These are phyloP conservation scores for Pteruthius melanotis DNA, from an alignment of 2,113 vertebrate species.

Conservation along the genomic window DNA sequence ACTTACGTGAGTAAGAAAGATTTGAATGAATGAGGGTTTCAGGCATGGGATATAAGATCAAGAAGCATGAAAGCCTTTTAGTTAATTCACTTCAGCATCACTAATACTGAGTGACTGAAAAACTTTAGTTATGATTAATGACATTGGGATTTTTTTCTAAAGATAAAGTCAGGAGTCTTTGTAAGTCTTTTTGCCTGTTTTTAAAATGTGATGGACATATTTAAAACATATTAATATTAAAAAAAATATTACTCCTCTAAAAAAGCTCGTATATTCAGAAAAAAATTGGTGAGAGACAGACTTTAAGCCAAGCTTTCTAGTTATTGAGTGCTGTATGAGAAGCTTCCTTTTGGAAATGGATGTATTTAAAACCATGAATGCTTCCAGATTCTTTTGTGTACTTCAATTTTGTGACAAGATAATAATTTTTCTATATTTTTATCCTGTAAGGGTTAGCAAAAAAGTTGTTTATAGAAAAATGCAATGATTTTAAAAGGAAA, in stretches of 20 bases:
- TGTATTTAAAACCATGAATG: background rate
- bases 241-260: background rate
- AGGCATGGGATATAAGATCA: constrained; percentile 34
- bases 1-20: background rate
- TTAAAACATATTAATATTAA: background rate
- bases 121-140: constrained; percentile 44
- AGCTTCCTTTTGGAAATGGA: background rate
- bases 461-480: background rate
- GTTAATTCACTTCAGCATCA: constrained; percentile 48
- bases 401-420: background rate
- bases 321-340: background rate
- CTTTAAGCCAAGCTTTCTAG: background rate
- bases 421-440: constrained; percentile 1
- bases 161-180: background rate
- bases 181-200: background rate
- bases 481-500: background rate
- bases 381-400: background rate
- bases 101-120: constrained; percentile 35
- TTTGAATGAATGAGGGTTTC: constrained; percentile 19
- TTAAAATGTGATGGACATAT: background rate
- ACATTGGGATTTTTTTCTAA: background rate
- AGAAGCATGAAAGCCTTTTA: constrained; percentile 55
- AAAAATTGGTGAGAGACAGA: background rate
- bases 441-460: background rate
- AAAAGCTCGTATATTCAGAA: background rate